Percentiles rank a stretch among this genome's conserved stretches.
Evolutionary conservation across 2,888 invertebrate genomes (phyloP).

Genomic region (Sarcophaga subvicina): DNA sequence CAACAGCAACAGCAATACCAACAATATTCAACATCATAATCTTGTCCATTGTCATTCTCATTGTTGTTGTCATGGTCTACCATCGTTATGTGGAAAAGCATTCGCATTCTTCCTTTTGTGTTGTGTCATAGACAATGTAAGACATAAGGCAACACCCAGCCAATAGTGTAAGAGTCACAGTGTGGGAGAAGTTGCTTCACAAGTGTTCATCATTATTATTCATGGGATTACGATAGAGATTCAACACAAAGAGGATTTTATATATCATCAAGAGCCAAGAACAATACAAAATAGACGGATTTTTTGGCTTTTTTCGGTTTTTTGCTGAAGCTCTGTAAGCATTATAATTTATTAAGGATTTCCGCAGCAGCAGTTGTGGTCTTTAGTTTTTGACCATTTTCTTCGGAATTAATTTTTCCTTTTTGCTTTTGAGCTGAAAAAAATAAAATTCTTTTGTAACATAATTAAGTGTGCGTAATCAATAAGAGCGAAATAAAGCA

Average conservation of each 20-base stretch:
- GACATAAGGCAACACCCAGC: neutral
- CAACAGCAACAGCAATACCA: too few species aligned
- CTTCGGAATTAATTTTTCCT: neutral
- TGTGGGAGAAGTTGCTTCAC: neutral
- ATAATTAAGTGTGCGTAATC: conserved; percentile 16
- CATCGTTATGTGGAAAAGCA: neutral
- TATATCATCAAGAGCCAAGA: neutral
- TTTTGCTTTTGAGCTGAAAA: neutral
- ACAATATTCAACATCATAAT: neutral
- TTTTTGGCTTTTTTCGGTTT: neutral
- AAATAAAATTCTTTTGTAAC: neutral
- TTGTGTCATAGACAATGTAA: neutral
- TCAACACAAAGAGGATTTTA: conserved; percentile 15
- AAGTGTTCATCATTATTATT: conserved; percentile 40
- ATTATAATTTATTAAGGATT: neutral
- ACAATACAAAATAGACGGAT: conserved; percentile 4
- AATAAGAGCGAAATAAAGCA: neutral
- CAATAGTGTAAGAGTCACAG: neutral
- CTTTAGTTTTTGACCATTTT: neutral
- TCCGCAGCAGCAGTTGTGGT: neutral
- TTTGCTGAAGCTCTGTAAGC: neutral
- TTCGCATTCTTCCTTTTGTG: conserved; percentile 1
- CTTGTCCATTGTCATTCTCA: conserved; percentile 9
- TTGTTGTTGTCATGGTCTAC: neutral
- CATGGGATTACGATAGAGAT: conserved; percentile 48